Percentiles rank a stretch among this genome's conserved stretches.
Evolutionary conservation across 2,797 vertebrate species (phyloP).

Genomic region (Bryconaethiops microstoma): DNA sequence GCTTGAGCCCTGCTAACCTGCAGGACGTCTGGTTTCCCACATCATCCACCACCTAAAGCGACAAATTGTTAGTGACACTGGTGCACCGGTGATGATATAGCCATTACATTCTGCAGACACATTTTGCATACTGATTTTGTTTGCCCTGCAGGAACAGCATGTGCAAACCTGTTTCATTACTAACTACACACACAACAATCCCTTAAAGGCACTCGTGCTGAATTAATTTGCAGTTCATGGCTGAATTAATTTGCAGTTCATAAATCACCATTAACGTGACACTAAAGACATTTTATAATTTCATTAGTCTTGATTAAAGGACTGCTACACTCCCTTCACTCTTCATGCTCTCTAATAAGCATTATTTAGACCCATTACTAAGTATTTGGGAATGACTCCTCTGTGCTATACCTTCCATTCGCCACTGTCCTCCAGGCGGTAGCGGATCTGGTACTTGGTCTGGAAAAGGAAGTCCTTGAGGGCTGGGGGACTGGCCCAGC

Average conservation of each 20-base stretch:
- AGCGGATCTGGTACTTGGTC: slow-evolving; percentile 97
- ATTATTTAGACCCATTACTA: background rate
- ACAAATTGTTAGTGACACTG: slow-evolving; percentile 7
- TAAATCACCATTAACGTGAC: slow-evolving; percentile 22
- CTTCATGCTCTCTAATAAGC: background rate
- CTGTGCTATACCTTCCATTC: slow-evolving; percentile 88
- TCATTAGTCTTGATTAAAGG: slow-evolving; percentile 11
- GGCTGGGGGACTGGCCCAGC: slow-evolving; percentile 88
- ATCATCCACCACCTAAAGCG: slow-evolving; percentile 86
- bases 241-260: no score
- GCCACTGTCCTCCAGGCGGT: slow-evolving; percentile 89
- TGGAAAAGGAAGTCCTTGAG: slow-evolving; percentile 95
- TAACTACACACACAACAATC: slow-evolving; percentile 10
- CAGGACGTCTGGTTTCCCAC: slow-evolving; percentile 93
- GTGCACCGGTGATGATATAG: background rate
- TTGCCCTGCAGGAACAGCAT: background rate
- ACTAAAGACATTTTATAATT: slow-evolving; percentile 10
- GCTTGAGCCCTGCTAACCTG: slow-evolving; percentile 87
- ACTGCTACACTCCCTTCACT: background rate
- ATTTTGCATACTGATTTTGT: background rate
- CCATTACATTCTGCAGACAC: background rate
- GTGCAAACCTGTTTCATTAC: slow-evolving; percentile 12
- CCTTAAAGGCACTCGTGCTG: slow-evolving; percentile 11
- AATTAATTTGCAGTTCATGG: slow-evolving; percentile 9
- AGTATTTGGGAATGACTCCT: background rate